phyloP scores from a whole-genome alignment of 2,113 vertebrate species.

The Sylvilagus bachmani region DNA sequence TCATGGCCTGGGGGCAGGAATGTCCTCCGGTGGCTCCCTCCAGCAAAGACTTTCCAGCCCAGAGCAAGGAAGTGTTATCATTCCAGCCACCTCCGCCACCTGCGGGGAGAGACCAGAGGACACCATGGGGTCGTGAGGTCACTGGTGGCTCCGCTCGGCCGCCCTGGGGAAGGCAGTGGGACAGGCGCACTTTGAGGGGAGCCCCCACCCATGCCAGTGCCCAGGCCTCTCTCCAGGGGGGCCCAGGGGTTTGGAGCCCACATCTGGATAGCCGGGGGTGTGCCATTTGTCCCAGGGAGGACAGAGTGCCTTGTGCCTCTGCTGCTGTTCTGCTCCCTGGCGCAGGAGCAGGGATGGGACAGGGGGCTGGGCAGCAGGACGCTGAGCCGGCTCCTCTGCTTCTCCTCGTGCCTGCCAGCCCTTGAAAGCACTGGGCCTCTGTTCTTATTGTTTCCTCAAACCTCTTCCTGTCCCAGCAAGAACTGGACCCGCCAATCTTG shows the following conservation, averaged over 20 bases:
- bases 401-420: accelerated
- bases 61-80: conserved; percentile 92
- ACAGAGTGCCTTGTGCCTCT: background rate
- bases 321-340: background rate
- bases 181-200: accelerated
- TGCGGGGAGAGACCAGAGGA: conserved; percentile 86
- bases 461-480: background rate
- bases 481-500: background rate
- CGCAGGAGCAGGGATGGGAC: background rate
- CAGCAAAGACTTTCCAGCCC: conserved; percentile 95
- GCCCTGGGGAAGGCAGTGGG: background rate
- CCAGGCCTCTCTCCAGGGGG: background rate
- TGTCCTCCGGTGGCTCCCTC: conserved; percentile 96
- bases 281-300: background rate
- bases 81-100: conserved; percentile 99
- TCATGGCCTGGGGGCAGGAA: conserved; percentile 95
- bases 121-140: background rate
- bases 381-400: background rate
- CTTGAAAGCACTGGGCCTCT: background rate
- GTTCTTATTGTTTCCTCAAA: too few relatives aligned
- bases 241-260: background rate
- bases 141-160: accelerated
- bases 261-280: background rate
- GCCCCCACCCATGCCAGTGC: accelerated
- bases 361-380: background rate